Evolutionary conservation across 2,113 vertebrate genomes (phyloP).

Genomic region (Noctilio leporinus): DNA sequence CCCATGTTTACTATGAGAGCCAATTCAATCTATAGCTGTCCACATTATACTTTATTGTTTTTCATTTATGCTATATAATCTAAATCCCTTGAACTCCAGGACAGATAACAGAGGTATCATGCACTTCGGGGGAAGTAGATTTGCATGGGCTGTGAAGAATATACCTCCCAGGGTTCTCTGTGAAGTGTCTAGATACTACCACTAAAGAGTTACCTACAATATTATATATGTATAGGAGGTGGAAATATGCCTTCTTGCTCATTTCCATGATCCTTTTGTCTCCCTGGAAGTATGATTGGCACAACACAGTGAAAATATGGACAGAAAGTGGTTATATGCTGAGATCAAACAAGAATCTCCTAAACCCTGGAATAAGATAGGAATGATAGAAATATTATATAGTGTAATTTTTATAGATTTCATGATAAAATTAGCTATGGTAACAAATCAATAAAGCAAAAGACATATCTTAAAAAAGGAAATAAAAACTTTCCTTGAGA

Average conservation of each 20-base stretch:
- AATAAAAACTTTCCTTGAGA: fast-evolving
- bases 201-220: neutral
- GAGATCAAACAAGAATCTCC: neutral
- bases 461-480: neutral
- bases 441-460: neutral
- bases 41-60: neutral
- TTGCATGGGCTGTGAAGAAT: neutral
- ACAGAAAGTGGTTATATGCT: neutral
- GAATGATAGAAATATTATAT: neutral
- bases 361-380: neutral
- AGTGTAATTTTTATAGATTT: neutral
- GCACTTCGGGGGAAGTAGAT: neutral
- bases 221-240: neutral
- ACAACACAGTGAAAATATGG: neutral
- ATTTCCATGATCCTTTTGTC: neutral
- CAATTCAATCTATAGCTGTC: neutral
- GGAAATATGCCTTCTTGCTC: neutral
- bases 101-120: neutral
- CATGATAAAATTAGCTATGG: neutral
- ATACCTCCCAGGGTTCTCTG: neutral
- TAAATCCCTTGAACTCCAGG: neutral
- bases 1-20: neutral
- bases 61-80: neutral
- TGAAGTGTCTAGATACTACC: neutral
- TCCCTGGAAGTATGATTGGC: neutral